Conservation (phyloP, 2,113 vertebrate genomes). For the Kryptolebias marmoratus region DNA sequence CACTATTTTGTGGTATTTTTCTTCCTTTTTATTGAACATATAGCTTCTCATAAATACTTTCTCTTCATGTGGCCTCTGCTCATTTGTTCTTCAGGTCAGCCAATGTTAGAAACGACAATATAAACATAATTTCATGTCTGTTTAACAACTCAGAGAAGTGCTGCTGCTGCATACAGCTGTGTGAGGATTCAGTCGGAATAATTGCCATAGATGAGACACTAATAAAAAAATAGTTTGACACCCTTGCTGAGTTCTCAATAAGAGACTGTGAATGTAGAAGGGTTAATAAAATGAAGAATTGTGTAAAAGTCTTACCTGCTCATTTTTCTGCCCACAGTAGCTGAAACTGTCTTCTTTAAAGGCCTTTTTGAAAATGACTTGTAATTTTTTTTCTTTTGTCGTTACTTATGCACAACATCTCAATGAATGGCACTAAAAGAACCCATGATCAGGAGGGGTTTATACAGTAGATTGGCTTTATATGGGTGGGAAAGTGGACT, state of each 20-base stretch:
- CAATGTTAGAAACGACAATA: not conserved
- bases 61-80: not conserved
- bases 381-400: not conserved
- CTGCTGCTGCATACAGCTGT: not conserved
- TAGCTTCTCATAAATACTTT: not conserved
- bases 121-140: not conserved
- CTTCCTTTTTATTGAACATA: not conserved
- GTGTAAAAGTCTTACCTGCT: slow-evolving; percentile 55
- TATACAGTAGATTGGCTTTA: slow-evolving; percentile 7
- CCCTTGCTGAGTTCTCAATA: not conserved
- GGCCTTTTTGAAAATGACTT: slow-evolving; percentile 7
- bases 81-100: not conserved
- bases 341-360: not conserved
- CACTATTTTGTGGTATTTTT: too few relatives aligned
- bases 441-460: not conserved
- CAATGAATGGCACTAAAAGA: slow-evolving; percentile 20
- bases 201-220: too few relatives aligned
- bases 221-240: too few relatives aligned
- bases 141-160: too few relatives aligned
- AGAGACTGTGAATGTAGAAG: slow-evolving; percentile 8
- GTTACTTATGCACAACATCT: not conserved
- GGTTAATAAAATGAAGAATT: slow-evolving; percentile 14
- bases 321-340: not conserved
- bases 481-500: not conserved
- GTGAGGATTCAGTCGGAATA: slow-evolving; percentile 5